These are phyloP conservation scores for Halocaridina rubra DNA, from an alignment of 2,888 invertebrate genomes.

Conservation along the genomic window DNA sequence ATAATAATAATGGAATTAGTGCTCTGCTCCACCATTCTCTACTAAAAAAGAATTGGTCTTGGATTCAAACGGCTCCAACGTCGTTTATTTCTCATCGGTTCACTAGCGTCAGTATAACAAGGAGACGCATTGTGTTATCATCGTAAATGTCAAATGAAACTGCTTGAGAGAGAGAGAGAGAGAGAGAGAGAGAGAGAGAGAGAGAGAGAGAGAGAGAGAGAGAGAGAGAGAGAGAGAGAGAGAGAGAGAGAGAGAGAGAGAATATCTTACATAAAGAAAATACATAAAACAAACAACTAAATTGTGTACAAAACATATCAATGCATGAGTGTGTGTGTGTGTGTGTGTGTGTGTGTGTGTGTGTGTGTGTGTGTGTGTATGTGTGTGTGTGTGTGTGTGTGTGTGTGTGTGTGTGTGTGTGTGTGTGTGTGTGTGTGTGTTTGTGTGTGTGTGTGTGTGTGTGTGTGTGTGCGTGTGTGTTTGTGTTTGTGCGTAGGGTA, in stretches of 20 bases:
- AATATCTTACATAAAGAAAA: not conserved
- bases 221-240: not conserved
- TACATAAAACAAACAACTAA: not conserved
- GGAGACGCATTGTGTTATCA: no score
- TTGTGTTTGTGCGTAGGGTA: no score
- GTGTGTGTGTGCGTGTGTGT: no score
- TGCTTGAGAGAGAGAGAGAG: no score
- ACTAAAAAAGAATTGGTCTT: no score
- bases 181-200: not conserved
- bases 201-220: not conserved
- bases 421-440: no score
- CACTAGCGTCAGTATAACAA: no score
- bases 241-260: not conserved
- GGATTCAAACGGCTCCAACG: not conserved
- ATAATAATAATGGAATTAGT: no score
- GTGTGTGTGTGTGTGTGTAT: constrained; percentile 18
- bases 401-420: constrained; percentile 22
- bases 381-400: constrained; percentile 23
- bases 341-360: constrained; percentile 10
- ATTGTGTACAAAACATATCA: not conserved
- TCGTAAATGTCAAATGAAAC: no score
- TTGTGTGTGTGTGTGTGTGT: no score
- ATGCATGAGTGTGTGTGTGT: not conserved
- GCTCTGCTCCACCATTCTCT: no score
- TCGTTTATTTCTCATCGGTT: not conserved